phyloP scores from a whole-genome alignment of 2,113 vertebrate genomes.

The Callaeas wilsoni region DNA sequence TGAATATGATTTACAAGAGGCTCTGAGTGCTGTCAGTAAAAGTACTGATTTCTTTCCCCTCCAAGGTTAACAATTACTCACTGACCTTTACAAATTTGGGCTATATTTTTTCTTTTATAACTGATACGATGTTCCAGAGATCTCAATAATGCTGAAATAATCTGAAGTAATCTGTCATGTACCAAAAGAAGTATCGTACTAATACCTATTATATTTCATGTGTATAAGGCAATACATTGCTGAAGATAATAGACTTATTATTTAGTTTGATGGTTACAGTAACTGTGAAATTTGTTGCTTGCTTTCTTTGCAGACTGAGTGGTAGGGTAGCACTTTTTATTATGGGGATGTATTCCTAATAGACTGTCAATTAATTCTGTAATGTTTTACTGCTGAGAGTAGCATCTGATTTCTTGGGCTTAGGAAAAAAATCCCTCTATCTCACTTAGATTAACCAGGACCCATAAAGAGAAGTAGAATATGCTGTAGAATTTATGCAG shows the following conservation, averaged over 20 bases:
- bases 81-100: constrained; percentile 59
- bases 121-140: neutral
- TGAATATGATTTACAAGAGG: constrained; percentile 69
- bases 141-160: constrained; percentile 23
- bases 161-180: neutral
- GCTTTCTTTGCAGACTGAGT: neutral
- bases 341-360: constrained; percentile 15
- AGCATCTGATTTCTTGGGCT: constrained; percentile 22
- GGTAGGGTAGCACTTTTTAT: neutral
- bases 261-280: neutral
- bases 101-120: neutral
- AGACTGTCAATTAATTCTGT: constrained; percentile 61
- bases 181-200: constrained; percentile 29
- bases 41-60: constrained; percentile 34
- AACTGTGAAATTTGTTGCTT: constrained; percentile 24
- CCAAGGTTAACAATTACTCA: constrained; percentile 68
- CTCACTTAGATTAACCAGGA: constrained; percentile 8
- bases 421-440: neutral
- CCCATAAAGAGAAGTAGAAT: neutral
- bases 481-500: constrained; percentile 2
- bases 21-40: constrained; percentile 40
- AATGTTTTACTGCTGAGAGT: constrained; percentile 46
- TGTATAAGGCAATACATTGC: constrained; percentile 24
- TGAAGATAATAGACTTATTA: constrained; percentile 31
- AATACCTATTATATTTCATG: constrained; percentile 47